Base-by-base conservation (phyloP, 2,797 vertebrate genomes). In the Tragelaphus oryx region DNA sequence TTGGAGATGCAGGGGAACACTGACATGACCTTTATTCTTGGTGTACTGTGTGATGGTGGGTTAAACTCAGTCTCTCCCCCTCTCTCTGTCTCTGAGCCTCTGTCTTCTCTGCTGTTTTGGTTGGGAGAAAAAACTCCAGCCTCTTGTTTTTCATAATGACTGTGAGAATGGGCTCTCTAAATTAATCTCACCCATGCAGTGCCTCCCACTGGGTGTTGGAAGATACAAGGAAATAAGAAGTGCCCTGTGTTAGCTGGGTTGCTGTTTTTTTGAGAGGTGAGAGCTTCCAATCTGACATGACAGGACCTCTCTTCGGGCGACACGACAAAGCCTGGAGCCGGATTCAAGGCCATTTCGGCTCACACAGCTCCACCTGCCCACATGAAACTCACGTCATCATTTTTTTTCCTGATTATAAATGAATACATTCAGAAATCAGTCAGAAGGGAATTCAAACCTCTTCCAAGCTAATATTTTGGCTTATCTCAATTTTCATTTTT, bases 361-460 rank as follows among this genome's bases (percentile, higher is more conserved):
- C 20, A 4, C 3, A 1, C 18, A 54, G 54, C 8, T 4, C 37
- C 6, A 44, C 52, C 62, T 41, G 24, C 24, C 26, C 37, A 41
- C 62, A 54, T 12, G n/a, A 62, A 93, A 87, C 57, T 6, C 74
- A n/a, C 12, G 14, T 86, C 12, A 50, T 81, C 7, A 8, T 71
- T 60, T 46, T 57, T 33, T 46, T 71, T 22, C 16, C 18, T 87
- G 26, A 87, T 80, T 50, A 74, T 52, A 86, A 94, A 82, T 71
- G 33, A 62, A 50, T 87, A 75, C 16, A 90, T 30, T 48, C n/a
- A 76, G 41, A 68, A 90, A 81, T 60, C n/a, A 62, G 26, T 48
- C n/a, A 68, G 68, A 87, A 95, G 44, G 33, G 26, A 75, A 54
- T 48, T 28, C 30, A 87, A 89, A 79, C 14, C 80, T 57, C 33